phyloP scores from a whole-genome alignment of 2,113 vertebrate genomes.

The Otocyon megalotis region DNA sequence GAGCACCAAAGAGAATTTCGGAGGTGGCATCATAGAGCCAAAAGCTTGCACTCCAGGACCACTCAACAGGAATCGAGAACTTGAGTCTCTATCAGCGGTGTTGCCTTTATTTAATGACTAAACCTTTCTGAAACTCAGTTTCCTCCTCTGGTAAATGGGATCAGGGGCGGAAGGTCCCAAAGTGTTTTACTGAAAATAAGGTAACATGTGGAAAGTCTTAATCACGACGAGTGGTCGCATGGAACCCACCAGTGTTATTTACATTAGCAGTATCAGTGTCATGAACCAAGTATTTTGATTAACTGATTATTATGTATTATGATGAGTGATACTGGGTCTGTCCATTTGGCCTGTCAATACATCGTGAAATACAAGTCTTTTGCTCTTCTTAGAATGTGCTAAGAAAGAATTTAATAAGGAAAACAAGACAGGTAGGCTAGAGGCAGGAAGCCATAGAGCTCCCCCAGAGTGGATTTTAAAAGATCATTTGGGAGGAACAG shows the following conservation, averaged over 20 bases:
- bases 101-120: background rate
- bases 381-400: background rate
- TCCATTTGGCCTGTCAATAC: background rate
- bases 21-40: background rate
- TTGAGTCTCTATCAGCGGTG: background rate
- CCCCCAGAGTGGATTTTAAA: background rate
- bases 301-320: background rate
- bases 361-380: background rate
- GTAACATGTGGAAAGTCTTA: background rate
- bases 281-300: background rate
- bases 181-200: background rate
- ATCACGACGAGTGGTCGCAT: background rate
- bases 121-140: background rate
- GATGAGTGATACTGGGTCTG: background rate
- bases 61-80: background rate
- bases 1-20: background rate
- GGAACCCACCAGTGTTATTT: background rate
- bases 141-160: background rate
- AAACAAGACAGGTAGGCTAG: background rate
- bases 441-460: background rate
- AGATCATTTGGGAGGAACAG: background rate
- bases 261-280: background rate
- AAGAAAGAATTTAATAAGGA: background rate
- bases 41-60: background rate
- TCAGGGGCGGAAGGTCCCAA: background rate